Conservation (phyloP, 2,113 vertebrate species). For the Synodontis membranacea region DNA sequence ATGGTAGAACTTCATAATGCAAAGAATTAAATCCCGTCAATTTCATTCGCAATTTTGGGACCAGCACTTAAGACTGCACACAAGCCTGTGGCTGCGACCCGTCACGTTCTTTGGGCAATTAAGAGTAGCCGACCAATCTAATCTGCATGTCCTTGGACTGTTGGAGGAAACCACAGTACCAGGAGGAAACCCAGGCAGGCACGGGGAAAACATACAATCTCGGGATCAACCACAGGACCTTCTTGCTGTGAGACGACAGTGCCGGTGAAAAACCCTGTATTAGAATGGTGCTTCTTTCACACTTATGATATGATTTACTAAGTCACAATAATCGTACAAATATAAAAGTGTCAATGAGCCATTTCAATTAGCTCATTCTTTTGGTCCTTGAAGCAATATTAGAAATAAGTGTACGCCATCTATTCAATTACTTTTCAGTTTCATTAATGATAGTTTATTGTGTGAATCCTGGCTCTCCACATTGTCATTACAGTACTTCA, state of each 20-base stretch:
- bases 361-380: background rate
- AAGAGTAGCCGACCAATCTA: too few relatives aligned
- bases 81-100: too few relatives aligned
- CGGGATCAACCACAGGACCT: too few relatives aligned
- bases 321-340: background rate
- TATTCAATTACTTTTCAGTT: slow-evolving; percentile 5
- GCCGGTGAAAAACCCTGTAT: background rate
- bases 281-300: background rate
- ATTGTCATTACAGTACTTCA: background rate
- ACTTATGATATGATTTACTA: background rate
- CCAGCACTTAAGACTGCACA: too few relatives aligned
- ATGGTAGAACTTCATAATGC: background rate
- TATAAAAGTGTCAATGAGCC: background rate
- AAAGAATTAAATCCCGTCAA: too few relatives aligned
- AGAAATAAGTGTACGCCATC: background rate
- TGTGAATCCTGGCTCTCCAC: background rate
- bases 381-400: background rate
- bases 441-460: background rate
- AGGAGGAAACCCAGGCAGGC: too few relatives aligned
- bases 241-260: too few relatives aligned
- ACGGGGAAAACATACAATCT: too few relatives aligned
- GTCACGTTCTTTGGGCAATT: too few relatives aligned
- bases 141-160: too few relatives aligned
- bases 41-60: too few relatives aligned
- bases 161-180: too few relatives aligned